phyloP scores from a whole-genome alignment of 2,888 invertebrate genomes.

The Rutpela maculata region DNA sequence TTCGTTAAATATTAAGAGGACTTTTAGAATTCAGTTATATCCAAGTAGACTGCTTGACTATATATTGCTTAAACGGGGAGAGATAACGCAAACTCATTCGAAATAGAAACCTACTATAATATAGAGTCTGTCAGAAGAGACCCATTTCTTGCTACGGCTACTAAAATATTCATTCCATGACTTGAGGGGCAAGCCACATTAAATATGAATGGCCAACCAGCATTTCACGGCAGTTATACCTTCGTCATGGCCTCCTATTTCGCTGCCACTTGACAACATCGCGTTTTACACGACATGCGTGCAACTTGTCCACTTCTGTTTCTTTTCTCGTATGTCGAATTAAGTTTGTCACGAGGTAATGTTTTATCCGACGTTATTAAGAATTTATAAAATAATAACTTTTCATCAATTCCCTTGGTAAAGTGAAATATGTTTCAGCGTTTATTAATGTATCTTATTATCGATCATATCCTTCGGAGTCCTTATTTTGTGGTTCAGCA shows the following conservation, averaged over 20 bases:
- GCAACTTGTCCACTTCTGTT: slow-evolving; percentile 49
- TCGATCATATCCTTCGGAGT: slow-evolving; percentile 10
- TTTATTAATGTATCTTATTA: not conserved
- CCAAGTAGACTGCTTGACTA: slow-evolving; percentile 20
- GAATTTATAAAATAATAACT: slow-evolving; percentile 38
- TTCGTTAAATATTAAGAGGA: slow-evolving; percentile 34
- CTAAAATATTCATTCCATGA: slow-evolving; percentile 67
- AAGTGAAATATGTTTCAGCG: not conserved
- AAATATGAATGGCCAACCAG: slow-evolving; percentile 65
- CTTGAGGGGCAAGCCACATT: slow-evolving; percentile 65
- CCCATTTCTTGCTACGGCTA: slow-evolving; percentile 63
- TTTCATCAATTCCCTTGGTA: not conserved
- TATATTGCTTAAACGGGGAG: slow-evolving; percentile 37
- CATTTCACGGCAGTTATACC: slow-evolving; percentile 65
- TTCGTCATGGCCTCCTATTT: slow-evolving; percentile 55
- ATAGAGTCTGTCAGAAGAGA: slow-evolving; percentile 62
- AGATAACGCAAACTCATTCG: slow-evolving; percentile 44
- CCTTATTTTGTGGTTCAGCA: not conserved
- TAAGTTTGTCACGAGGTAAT: slow-evolving; percentile 47
- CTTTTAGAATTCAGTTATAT: slow-evolving; percentile 40
- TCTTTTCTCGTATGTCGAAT: slow-evolving; percentile 46
- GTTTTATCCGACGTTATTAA: slow-evolving; percentile 33
- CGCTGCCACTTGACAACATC: slow-evolving; percentile 55
- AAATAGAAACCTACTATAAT: slow-evolving; percentile 55
- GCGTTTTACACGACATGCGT: slow-evolving; percentile 56